Evolutionary conservation across 2,797 vertebrate genomes (phyloP).

Genomic region (Falco berigora): DNA sequence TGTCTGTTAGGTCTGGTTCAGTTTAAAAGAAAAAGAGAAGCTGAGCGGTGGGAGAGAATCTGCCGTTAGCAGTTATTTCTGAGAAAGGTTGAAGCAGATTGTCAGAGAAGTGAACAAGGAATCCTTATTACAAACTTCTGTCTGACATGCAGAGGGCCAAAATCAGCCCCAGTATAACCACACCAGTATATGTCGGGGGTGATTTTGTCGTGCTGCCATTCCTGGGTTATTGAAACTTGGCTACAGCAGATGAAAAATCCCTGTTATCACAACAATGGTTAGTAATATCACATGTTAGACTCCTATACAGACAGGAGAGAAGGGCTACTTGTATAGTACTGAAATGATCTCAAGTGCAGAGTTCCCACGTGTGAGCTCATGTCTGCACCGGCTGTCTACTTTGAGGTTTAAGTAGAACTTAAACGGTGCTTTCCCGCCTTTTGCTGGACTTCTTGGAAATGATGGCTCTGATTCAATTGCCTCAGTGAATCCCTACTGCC

Average conservation of each 20-base stretch:
- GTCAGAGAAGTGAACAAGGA: background rate
- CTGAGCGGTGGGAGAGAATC: slow-evolving; percentile 37
- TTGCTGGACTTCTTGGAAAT: background rate
- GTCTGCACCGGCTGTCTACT: background rate
- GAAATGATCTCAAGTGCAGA: background rate
- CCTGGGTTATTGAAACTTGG: background rate
- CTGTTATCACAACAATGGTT: slow-evolving; percentile 25
- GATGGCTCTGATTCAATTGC: background rate
- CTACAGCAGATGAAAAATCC: background rate
- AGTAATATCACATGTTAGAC: background rate
- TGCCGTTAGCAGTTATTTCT: slow-evolving; percentile 41
- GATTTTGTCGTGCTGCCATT: background rate
- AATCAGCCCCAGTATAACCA: background rate
- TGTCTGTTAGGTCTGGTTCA: slow-evolving; percentile 51
- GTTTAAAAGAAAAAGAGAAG: slow-evolving; percentile 47
- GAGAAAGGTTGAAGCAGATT: slow-evolving; percentile 35
- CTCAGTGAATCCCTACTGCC: background rate
- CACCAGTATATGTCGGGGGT: background rate
- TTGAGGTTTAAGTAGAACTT: background rate
- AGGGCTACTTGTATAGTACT: background rate
- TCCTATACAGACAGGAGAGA: background rate
- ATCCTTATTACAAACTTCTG: slow-evolving; percentile 47
- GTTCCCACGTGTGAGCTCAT: background rate
- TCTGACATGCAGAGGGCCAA: background rate
- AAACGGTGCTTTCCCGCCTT: background rate